Conservation (phyloP, 2,113 vertebrate species). For the Sphyrna mokarran region DNA sequence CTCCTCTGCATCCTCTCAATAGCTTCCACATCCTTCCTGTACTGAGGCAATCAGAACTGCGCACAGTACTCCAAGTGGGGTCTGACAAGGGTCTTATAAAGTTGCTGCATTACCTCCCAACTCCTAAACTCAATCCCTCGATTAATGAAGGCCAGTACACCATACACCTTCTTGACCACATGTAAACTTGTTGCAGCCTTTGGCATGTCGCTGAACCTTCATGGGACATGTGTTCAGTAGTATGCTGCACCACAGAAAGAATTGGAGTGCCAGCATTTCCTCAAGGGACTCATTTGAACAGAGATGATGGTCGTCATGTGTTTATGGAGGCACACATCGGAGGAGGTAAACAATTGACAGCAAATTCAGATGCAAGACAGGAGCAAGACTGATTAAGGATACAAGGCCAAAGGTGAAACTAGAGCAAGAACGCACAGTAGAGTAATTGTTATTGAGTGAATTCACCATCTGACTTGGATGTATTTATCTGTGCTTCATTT, state of each 20-base stretch:
- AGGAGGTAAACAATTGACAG: neutral
- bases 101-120: too few relatives aligned
- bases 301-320: neutral
- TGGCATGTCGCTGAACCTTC: too few relatives aligned
- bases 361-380: neutral
- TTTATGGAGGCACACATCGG: neutral
- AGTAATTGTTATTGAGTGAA: neutral
- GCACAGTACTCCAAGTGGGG: too few relatives aligned
- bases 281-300: neutral
- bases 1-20: too few relatives aligned
- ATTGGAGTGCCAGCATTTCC: neutral
- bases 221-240: too few relatives aligned
- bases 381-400: neutral
- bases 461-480: neutral
- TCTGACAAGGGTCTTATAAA: too few relatives aligned
- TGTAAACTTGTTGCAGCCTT: too few relatives aligned
- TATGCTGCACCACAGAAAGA: neutral
- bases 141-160: too few relatives aligned
- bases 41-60: too few relatives aligned
- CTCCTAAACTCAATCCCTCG: too few relatives aligned
- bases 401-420: neutral
- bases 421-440: neutral
- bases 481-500: neutral
- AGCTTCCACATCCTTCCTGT: too few relatives aligned
- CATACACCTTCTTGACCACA: too few relatives aligned